phyloP scores from a whole-genome alignment of 2,797 vertebrate species.

The Onychomys leucogaster region DNA sequence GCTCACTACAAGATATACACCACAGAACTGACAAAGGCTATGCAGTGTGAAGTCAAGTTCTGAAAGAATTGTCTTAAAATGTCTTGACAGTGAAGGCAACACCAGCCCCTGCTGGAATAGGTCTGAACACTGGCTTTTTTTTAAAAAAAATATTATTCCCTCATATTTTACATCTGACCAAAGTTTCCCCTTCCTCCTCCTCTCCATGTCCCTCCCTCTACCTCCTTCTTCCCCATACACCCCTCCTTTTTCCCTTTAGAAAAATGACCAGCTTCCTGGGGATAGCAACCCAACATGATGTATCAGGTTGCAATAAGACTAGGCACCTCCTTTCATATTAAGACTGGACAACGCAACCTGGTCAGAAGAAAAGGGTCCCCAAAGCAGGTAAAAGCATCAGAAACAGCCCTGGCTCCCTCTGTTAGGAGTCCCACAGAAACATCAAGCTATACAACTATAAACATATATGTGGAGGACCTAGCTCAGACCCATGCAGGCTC shows the following conservation, averaged over 20 bases:
- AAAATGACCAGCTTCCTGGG: background rate
- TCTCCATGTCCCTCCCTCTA: background rate
- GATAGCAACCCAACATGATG: background rate
- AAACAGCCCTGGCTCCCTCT: background rate
- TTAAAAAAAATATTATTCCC: background rate
- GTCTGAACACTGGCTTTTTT: background rate
- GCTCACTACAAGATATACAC: background rate
- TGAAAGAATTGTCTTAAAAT: constrained; percentile 3
- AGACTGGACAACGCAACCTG: background rate
- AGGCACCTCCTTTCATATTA: background rate
- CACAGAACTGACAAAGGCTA: background rate
- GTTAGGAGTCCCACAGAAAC: background rate
- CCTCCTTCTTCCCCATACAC: background rate
- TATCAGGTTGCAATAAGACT: background rate
- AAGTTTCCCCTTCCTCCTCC: background rate
- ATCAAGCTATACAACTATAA: background rate
- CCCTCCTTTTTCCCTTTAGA: background rate
- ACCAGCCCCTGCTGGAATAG: fast-evolving
- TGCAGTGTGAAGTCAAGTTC: background rate
- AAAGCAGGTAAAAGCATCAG: background rate
- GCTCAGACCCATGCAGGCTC: background rate
- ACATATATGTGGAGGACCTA: background rate
- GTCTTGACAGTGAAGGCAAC: background rate
- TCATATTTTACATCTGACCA: background rate
- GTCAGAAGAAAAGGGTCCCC: background rate